Evolutionary conservation across 1,140 invertebrate species (phyloP).

Genomic region (Scaptomyza montana): DNA sequence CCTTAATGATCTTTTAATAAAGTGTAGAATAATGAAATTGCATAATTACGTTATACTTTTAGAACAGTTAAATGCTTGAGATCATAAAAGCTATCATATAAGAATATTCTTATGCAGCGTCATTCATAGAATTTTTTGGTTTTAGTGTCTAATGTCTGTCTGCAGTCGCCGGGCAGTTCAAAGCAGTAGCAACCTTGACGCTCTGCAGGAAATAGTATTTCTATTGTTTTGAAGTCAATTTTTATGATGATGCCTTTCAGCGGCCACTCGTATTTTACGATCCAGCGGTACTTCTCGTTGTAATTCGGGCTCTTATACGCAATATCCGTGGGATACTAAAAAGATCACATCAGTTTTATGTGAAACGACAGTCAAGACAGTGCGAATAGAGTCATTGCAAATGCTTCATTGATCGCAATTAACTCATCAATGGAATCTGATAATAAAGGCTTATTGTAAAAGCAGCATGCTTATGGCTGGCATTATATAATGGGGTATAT

Average conservation of each 20-base stretch:
- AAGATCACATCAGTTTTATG: slow-evolving; percentile 3
- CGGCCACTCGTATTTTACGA: slow-evolving; percentile 56
- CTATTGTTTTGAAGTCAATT: slow-evolving; percentile 51
- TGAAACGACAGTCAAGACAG: neutral
- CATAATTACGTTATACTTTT: neutral
- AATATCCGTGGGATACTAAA: slow-evolving; percentile 5
- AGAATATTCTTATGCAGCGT: slow-evolving; percentile 6
- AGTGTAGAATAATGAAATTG: neutral
- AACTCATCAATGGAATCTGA: slow-evolving; percentile 26
- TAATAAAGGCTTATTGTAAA: neutral
- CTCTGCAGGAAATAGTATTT: slow-evolving; percentile 31
- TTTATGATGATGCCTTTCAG: slow-evolving; percentile 68
- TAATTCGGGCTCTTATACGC: slow-evolving; percentile 32
- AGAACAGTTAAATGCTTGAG: neutral
- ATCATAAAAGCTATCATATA: neutral
- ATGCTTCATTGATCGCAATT: slow-evolving; percentile 19
- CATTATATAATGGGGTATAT: slow-evolving; percentile 13
- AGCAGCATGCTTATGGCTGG: neutral
- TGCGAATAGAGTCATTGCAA: neutral
- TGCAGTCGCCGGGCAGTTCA: slow-evolving; percentile 46
- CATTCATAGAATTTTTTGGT: slow-evolving; percentile 12
- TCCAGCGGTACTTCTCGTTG: slow-evolving; percentile 33
- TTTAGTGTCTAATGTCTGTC: slow-evolving; percentile 47
- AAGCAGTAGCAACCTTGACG: slow-evolving; percentile 39
- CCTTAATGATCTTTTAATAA: neutral